These are phyloP conservation scores for Vannuccia rotundouncinata DNA, from an alignment of 2,888 invertebrate genomes.

Conservation along the genomic window DNA sequence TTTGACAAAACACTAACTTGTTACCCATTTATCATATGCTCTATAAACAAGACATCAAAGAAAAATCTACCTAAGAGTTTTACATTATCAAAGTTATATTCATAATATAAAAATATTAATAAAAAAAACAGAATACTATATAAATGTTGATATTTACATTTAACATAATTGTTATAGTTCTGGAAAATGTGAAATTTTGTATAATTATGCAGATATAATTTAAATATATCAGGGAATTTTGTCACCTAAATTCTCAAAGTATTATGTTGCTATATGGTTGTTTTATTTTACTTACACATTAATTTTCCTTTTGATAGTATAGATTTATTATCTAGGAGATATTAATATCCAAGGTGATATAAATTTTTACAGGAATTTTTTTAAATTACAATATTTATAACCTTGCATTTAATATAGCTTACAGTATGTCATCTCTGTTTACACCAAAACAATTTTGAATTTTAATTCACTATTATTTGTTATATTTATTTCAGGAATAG, in stretches of 20 bases:
- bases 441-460: background rate
- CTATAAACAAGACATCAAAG: too few relatives aligned
- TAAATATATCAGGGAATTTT: background rate
- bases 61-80: too few relatives aligned
- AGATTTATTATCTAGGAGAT: background rate
- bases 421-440: background rate
- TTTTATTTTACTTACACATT: background rate
- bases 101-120: too few relatives aligned
- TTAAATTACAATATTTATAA: background rate
- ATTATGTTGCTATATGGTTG: background rate
- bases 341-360: background rate
- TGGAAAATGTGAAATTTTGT: background rate
- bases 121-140: too few relatives aligned
- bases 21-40: too few relatives aligned
- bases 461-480: background rate
- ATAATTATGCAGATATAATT: background rate
- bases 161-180: background rate
- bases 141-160: background rate
- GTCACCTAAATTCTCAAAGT: background rate
- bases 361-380: background rate
- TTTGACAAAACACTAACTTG: too few relatives aligned
- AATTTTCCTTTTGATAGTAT: background rate
- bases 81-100: too few relatives aligned
- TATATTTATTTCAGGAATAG: background rate
- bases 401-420: background rate